These are phyloP conservation scores for Axinella damicornis DNA, from an alignment of 37 sponge, comb jelly and placozoan genomes.

Conservation along the genomic window DNA sequence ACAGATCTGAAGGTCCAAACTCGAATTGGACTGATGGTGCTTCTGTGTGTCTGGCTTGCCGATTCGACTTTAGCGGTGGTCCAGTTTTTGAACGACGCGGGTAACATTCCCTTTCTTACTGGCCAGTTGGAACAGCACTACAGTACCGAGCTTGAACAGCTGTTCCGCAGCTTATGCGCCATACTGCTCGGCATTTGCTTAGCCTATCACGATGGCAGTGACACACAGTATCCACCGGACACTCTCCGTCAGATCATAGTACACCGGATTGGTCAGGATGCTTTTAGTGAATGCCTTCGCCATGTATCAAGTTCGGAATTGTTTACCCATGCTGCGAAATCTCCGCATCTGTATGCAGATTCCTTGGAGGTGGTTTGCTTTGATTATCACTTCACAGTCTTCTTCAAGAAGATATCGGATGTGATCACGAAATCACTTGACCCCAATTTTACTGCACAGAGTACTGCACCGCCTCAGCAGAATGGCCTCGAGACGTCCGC, in stretches of 20 bases:
- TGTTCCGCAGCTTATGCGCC: constrained; percentile 78
- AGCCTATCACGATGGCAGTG: constrained; percentile 69
- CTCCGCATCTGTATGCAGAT: constrained; percentile 55
- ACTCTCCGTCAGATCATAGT: constrained; percentile 83
- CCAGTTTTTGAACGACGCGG: constrained; percentile 74
- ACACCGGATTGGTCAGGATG: constrained; percentile 75
- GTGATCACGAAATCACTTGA: constrained; percentile 49
- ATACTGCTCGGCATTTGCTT: constrained; percentile 73
- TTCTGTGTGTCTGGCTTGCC: constrained; percentile 84
- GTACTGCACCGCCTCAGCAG: not conserved
- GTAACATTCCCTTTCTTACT: constrained; percentile 79
- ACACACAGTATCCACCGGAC: constrained; percentile 67
- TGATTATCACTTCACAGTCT: constrained; percentile 63
- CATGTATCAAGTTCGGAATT: constrained; percentile 66
- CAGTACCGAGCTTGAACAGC: constrained; percentile 63
- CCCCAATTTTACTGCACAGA: not conserved
- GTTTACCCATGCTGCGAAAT: constrained; percentile 70
- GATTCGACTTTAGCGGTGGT: constrained; percentile 77
- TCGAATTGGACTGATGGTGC: constrained; percentile 78
- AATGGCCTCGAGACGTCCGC: not conserved
- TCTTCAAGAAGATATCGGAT: constrained; percentile 68
- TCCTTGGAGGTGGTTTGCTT: constrained; percentile 51
- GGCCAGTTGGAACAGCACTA: constrained; percentile 67
- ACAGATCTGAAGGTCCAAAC: constrained; percentile 62
- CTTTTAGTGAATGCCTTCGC: constrained; percentile 60